Percentiles rank a stretch among this genome's conserved stretches.
Evolutionary conservation across 2,113 vertebrate genomes (phyloP).

Genomic region (Vidua macroura): DNA sequence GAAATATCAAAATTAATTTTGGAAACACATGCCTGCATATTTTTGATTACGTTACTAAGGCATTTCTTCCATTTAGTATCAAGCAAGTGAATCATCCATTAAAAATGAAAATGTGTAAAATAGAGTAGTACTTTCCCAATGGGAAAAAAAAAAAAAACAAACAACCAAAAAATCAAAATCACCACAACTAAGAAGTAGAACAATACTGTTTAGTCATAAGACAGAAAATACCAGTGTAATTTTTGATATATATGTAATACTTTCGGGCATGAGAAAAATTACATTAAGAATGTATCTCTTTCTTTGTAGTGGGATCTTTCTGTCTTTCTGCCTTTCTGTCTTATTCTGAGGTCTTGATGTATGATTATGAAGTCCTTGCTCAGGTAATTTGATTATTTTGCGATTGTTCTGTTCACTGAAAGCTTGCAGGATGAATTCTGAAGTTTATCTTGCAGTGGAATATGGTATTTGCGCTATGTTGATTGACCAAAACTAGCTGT

Average conservation of each 20-base stretch:
- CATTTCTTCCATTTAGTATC: constrained; percentile 53
- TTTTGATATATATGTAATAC: constrained; percentile 2
- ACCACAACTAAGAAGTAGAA: not conserved
- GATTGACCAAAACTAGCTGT: not conserved
- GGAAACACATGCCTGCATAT: constrained; percentile 55
- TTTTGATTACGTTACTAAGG: constrained; percentile 59
- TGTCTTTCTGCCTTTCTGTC: not conserved
- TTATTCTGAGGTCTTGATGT: too few species aligned
- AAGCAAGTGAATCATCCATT: constrained; percentile 38
- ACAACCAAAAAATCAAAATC: too few species aligned
- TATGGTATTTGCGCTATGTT: not conserved
- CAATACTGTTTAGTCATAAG: not conserved
- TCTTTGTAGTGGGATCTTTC: not conserved
- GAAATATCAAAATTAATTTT: constrained; percentile 73
- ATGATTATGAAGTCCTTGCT: not conserved
- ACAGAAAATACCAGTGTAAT: not conserved
- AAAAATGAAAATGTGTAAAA: constrained; percentile 45
- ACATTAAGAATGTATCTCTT: not conserved
- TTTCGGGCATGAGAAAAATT: not conserved
- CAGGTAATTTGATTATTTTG: not conserved
- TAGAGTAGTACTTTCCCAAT: not conserved
- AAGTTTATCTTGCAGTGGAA: not conserved
- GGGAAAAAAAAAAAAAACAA: not conserved
- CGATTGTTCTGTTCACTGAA: not conserved
- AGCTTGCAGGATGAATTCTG: not conserved